Evolutionary conservation across 2,888 invertebrate species (phyloP).

Genomic region (Clostera curtula): DNA sequence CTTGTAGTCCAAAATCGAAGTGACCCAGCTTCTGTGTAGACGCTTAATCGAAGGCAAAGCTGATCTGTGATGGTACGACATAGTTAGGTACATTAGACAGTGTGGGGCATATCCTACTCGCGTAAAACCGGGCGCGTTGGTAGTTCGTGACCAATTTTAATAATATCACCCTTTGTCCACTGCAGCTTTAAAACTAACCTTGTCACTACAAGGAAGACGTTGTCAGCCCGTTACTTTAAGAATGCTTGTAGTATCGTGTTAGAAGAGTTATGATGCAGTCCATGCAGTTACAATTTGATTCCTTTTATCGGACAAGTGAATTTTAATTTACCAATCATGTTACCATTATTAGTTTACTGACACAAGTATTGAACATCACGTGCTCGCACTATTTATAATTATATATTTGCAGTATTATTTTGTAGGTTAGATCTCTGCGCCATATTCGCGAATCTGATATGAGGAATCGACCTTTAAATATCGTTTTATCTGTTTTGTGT

Average conservation of each 20-base stretch:
- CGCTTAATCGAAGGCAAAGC: conserved; percentile 60
- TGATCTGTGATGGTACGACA: conserved; percentile 70
- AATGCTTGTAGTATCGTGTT: conserved; percentile 12
- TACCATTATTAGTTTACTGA: conserved; percentile 49
- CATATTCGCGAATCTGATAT: conserved; percentile 31
- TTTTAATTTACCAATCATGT: conserved; percentile 44
- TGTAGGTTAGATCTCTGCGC: conserved; percentile 28
- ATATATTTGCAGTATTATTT: conserved; percentile 49
- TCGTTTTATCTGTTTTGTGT: too few relatives aligned
- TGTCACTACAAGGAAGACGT: conserved; percentile 14
- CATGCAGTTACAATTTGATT: conserved; percentile 28
- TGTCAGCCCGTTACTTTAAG: conserved; percentile 10
- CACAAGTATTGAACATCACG: conserved; percentile 31
- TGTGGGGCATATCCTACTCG: conserved; percentile 39
- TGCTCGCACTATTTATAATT: conserved; percentile 26
- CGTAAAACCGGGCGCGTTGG: conserved; percentile 27
- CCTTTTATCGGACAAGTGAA: conserved; percentile 36
- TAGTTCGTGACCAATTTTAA: conserved; percentile 32
- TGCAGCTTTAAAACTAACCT: conserved; percentile 33
- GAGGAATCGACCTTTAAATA: conserved; percentile 14
- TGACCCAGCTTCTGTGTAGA: conserved; percentile 39
- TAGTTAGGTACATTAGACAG: conserved; percentile 62
- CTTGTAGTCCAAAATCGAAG: conserved; percentile 14
- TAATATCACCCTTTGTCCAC: conserved; percentile 27
- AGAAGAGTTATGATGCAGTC: conserved; percentile 13